phyloP scores from a whole-genome alignment of 2,113 vertebrate genomes.

The Trachemys scripta region DNA sequence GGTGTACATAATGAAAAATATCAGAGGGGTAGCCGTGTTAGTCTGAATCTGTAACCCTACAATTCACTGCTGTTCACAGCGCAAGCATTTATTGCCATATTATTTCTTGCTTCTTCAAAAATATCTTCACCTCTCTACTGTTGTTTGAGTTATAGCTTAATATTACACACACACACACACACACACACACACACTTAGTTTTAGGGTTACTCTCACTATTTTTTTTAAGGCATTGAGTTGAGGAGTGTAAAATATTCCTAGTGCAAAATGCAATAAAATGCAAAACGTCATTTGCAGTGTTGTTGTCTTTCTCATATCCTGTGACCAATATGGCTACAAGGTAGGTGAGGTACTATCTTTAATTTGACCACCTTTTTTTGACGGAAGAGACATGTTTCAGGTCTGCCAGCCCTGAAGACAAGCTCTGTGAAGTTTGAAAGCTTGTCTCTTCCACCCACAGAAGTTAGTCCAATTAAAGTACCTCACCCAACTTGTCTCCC shows the following conservation, averaged over 20 bases:
- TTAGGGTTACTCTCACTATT: not conserved
- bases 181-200: not conserved
- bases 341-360: not conserved
- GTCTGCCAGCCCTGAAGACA: not conserved
- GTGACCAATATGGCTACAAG: not conserved
- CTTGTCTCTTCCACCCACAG: not conserved
- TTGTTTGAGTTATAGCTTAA: constrained; percentile 21
- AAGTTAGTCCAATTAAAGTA: not conserved
- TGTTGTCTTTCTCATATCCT: not conserved
- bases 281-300: not conserved
- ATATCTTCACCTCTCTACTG: constrained; percentile 37
- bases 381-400: not conserved
- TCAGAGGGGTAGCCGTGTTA: too few species aligned
- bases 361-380: not conserved
- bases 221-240: not conserved
- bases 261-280: too few species aligned
- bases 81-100: constrained; percentile 35
- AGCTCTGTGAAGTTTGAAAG: not conserved
- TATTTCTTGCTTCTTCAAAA: constrained; percentile 43
- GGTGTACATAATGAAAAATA: constrained; percentile 56
- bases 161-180: too few species aligned
- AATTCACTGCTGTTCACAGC: constrained; percentile 39
- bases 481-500: not conserved
- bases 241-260: not conserved
- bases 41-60: not conserved